A percentile compares a stretch with the other conserved stretches of the same genome.
Conservation (phyloP, 1,140 invertebrate species). For the Trissolcus basalis region DNA sequence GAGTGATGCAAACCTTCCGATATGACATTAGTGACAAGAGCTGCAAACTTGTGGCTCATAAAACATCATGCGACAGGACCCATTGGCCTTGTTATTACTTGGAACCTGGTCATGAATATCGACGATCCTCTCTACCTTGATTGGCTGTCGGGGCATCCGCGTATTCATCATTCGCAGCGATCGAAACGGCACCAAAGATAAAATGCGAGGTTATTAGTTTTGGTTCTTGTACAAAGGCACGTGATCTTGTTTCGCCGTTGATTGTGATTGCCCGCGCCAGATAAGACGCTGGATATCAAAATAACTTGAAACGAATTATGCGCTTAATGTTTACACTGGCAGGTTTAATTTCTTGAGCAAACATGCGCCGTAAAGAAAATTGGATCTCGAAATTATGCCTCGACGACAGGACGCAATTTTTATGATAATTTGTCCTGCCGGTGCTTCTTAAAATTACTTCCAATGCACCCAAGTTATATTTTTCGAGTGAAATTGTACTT, state of each 20-base stretch:
- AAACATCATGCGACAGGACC: constrained; percentile 64
- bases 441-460: constrained; percentile 27
- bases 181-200: constrained; percentile 30
- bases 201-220: constrained; percentile 44
- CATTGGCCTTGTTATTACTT: constrained; percentile 70
- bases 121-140: constrained; percentile 57
- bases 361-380: constrained; percentile 46
- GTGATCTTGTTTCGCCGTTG: constrained; percentile 33
- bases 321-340: constrained; percentile 41
- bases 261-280: constrained; percentile 38
- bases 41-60: constrained; percentile 66
- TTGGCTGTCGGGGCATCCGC: constrained; percentile 25
- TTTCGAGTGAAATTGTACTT: no score
- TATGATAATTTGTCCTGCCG: constrained; percentile 31
- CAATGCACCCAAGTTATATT: no score
- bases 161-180: constrained; percentile 39
- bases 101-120: constrained; percentile 63
- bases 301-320: constrained; percentile 49
- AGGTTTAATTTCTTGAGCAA: constrained; percentile 54
- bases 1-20: constrained; percentile 33
- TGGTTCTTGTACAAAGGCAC: constrained; percentile 26
- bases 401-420: constrained; percentile 23
- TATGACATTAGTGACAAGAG: constrained; percentile 62
- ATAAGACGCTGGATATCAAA: constrained; percentile 49
- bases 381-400: constrained; percentile 50